Percentiles rank a stretch among this genome's conserved stretches.
These are phyloP conservation scores for Torymus tubicola DNA, from an alignment of 2,888 invertebrate genomes.

Conservation along the genomic window DNA sequence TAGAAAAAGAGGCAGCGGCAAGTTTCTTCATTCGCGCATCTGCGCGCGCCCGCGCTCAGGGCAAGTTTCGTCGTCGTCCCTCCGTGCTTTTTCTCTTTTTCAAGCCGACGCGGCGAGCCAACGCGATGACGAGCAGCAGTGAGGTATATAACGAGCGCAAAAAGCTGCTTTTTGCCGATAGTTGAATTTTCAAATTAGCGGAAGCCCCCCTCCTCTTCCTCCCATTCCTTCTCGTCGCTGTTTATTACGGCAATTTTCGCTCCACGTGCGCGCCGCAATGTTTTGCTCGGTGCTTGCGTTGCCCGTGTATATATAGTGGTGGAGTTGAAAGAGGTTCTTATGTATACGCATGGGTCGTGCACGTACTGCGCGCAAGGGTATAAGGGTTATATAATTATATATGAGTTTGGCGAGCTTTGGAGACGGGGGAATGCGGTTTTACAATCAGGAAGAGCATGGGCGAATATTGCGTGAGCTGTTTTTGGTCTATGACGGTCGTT, in stretches of 20 bases:
- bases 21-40: constrained; percentile 59
- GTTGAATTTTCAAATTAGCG: constrained; percentile 52
- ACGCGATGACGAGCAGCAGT: background rate
- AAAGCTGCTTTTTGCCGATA: constrained; percentile 24
- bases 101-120: constrained; percentile 11
- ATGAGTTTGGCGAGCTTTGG: too few species aligned
- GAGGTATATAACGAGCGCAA: constrained; percentile 28
- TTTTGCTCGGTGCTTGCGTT: background rate
- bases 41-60: constrained; percentile 42
- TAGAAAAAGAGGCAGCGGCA: constrained; percentile 43
- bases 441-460: too few species aligned
- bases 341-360: too few species aligned
- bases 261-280: constrained; percentile 1
- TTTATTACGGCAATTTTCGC: constrained; percentile 42
- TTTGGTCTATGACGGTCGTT: too few species aligned
- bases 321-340: too few species aligned
- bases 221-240: background rate
- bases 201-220: background rate
- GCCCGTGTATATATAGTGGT: too few species aligned
- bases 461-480: too few species aligned
- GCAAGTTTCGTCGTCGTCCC: background rate
- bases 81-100: background rate
- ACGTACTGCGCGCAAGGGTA: too few species aligned
- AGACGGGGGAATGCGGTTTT: too few species aligned
- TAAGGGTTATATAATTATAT: too few species aligned